phyloP scores from a whole-genome alignment of 2,888 invertebrate genomes.

The Drosophila paramelanica region DNA sequence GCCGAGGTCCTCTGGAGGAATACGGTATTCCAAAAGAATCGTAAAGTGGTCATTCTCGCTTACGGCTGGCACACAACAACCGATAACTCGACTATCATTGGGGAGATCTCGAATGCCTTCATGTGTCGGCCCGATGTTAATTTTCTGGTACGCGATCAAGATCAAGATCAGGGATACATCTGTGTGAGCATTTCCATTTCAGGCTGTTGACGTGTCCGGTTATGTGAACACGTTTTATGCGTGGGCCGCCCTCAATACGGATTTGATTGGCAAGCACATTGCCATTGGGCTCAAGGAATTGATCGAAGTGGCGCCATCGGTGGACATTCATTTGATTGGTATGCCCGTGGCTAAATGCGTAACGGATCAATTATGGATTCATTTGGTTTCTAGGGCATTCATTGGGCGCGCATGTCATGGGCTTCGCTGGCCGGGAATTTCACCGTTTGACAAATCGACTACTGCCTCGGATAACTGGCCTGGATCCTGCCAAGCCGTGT shows the following conservation, averaged over 20 bases:
- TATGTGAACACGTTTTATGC: slow-evolving; percentile 81
- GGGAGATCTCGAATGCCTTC: slow-evolving; percentile 73
- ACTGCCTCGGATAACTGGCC: slow-evolving; percentile 11
- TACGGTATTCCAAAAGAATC: slow-evolving; percentile 65
- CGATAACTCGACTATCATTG: slow-evolving; percentile 61
- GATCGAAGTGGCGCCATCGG: slow-evolving; percentile 58
- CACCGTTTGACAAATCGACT: background rate
- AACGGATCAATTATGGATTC: background rate
- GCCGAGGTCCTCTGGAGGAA: slow-evolving; percentile 74
- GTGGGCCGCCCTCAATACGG: slow-evolving; percentile 82
- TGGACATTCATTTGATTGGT: slow-evolving; percentile 81
- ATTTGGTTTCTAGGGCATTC: slow-evolving; percentile 4
- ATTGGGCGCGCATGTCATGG: slow-evolving; percentile 12
- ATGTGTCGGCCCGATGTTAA: slow-evolving; percentile 79
- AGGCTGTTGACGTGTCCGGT: slow-evolving; percentile 78
- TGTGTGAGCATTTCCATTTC: background rate
- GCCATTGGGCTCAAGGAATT: slow-evolving; percentile 69
- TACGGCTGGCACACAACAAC: slow-evolving; percentile 82
- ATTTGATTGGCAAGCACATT: slow-evolving; percentile 75
- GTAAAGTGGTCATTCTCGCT: slow-evolving; percentile 78
- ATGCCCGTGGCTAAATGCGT: background rate
- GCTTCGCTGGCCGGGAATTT: background rate
- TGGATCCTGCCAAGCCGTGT: slow-evolving; percentile 20
- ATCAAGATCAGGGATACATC: background rate
- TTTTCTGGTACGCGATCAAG: slow-evolving; percentile 73